phyloP scores from a whole-genome alignment of 2,113 vertebrate species.

The Cyanistes caeruleus region DNA sequence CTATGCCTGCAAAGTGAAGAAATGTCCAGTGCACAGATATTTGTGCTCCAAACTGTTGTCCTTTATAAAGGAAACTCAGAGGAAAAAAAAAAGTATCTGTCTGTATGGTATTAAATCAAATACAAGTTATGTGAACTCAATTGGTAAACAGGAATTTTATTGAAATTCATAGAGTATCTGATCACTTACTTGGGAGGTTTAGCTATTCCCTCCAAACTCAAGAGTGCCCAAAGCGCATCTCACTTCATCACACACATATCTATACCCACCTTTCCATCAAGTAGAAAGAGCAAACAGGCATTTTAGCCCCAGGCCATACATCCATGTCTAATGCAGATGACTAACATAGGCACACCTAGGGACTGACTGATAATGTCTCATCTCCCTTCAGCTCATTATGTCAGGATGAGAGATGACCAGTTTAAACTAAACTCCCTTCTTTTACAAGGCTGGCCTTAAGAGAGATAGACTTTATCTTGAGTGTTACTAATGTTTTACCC shows the following conservation, averaged over 20 bases:
- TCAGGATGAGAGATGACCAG: background rate
- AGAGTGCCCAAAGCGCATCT: background rate
- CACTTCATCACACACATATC: background rate
- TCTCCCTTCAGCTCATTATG: background rate
- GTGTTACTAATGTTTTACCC: background rate
- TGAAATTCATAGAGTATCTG: background rate
- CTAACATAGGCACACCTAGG: background rate
- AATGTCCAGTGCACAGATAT: fast-evolving
- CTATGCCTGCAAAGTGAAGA: background rate
- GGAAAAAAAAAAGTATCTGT: background rate
- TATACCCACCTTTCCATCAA: background rate
- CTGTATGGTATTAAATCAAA: background rate
- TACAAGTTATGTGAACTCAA: background rate
- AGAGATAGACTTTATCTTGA: background rate
- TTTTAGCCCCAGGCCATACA: background rate
- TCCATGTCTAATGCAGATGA: background rate
- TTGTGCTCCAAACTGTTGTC: background rate
- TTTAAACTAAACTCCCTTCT: background rate
- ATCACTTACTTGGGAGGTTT: background rate
- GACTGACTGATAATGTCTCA: background rate
- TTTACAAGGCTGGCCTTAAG: background rate
- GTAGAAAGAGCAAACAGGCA: background rate
- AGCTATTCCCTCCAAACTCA: background rate
- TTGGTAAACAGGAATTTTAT: background rate
- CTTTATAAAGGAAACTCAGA: background rate